Evolutionary conservation across 2,888 invertebrate genomes (phyloP).

Genomic region (Carpatolechia fugitivella): DNA sequence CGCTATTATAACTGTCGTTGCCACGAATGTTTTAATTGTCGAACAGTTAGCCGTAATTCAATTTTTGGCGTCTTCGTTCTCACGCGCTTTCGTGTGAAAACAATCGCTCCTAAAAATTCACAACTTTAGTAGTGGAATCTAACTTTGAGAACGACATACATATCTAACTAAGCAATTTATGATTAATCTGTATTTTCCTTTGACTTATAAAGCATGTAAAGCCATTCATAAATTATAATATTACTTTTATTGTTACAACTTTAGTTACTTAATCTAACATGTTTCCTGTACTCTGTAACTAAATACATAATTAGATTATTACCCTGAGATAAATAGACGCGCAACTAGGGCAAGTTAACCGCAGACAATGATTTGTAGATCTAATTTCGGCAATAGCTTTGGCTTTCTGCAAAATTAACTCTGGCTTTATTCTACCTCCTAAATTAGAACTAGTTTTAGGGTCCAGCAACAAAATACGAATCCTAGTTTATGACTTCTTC

Average conservation of each 20-base stretch:
- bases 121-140: neutral
- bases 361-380: neutral
- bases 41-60: constrained; percentile 63
- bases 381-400: neutral
- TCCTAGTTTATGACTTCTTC: too few species aligned
- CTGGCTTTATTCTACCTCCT: neutral
- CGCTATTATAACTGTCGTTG: constrained; percentile 63
- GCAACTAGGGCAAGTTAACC: neutral
- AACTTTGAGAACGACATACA: too few species aligned
- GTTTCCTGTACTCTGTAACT: neutral
- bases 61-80: constrained; percentile 62
- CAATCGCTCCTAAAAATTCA: constrained; percentile 42
- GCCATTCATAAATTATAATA: neutral
- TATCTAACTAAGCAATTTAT: too few species aligned
- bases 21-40: constrained; percentile 66
- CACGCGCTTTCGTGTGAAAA: constrained; percentile 70
- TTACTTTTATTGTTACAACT: neutral
- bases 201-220: too few species aligned
- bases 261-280: neutral
- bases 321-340: neutral
- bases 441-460: neutral
- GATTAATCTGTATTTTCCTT: too few species aligned
- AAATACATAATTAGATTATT: neutral
- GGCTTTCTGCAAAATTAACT: neutral
- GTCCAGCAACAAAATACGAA: too few species aligned